Base-by-base conservation (phyloP, 2,888 invertebrate genomes). In the Xestobium rufovillosum region DNA sequence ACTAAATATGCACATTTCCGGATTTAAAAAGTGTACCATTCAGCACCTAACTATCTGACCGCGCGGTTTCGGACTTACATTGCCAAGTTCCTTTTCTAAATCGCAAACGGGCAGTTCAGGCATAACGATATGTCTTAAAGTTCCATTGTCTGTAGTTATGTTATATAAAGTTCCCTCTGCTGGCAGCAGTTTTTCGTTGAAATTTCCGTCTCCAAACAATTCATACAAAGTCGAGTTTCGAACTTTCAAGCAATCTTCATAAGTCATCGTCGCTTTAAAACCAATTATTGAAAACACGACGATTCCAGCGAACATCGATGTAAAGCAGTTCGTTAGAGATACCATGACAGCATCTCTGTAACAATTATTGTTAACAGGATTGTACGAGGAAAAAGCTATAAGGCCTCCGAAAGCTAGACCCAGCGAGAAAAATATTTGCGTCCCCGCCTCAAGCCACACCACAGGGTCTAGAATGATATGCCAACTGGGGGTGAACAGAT, bases 401-500 rank as follows among this genome's bases (percentile, higher is more conserved):
- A 96, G 70, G 4, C 95, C 95, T 8, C 96, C 96, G 53, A 96
- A 96, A 1, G 94, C 95, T 31, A 96, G 68, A 4, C 95, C 95
- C 42, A 95, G 74, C 0, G 94, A 95, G 67, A 95, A 96, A 70
- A 96, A 96, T 54, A 96, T 95, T 65, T 96, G 96, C 0, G 95
- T 95, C 2, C 95, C 95, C 0, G 96, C 95, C 68, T 96, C 95
- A 35, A 96, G 67, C 96, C 96, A 96, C 0, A 96, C 95, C 0
- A 90, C 88, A 4, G 95, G 95, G 68, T 94, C 94, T 19, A 84
- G 67, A 39, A 96, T 74, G 41, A 81, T 89, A 55, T 85, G 84
- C 86, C 95, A 90, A 69, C 89, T 84, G 0, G 94, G 94, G 0
- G 88, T 89, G 59, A 95, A 91, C 14, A 95, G 73, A 66, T 94